phyloP scores from a whole-genome alignment of 1,140 invertebrate genomes.

The Amphibalanus amphitrite region DNA sequence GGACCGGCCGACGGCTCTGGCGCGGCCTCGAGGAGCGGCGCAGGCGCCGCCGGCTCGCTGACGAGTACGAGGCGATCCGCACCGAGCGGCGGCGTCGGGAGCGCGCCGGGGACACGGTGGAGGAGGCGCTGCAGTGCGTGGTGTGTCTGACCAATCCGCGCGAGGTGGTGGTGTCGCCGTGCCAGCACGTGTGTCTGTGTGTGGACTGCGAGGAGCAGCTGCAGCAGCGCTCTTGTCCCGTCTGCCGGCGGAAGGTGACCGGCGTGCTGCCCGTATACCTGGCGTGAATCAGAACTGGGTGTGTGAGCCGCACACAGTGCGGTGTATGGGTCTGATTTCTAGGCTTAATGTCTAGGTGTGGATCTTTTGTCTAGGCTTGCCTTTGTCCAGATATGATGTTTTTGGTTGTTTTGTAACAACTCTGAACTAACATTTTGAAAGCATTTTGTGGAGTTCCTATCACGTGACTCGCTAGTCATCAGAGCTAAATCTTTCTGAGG shows the following conservation, averaged over 20 bases:
- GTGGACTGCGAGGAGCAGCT: constrained; percentile 2
- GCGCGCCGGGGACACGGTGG: background rate
- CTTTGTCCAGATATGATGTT: too few relatives aligned
- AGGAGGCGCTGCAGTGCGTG: background rate
- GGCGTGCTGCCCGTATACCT: background rate
- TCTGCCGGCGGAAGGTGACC: background rate
- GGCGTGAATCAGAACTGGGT: background rate
- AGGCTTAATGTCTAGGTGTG: too few relatives aligned
- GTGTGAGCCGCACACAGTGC: too few relatives aligned
- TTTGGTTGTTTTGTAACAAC: too few relatives aligned
- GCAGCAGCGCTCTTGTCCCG: background rate
- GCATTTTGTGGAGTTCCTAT: too few relatives aligned
- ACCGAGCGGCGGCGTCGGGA: background rate
- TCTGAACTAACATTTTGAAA: too few relatives aligned
- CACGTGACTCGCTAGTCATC: too few relatives aligned
- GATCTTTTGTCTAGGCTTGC: too few relatives aligned
- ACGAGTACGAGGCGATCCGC: background rate
- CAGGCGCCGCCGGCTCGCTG: background rate
- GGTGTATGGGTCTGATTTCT: too few relatives aligned
- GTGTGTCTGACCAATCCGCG: constrained; percentile 1
- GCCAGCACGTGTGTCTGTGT: background rate
- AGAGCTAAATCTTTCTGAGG: too few relatives aligned
- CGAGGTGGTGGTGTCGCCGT: constrained; percentile 2
- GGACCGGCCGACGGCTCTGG: background rate
- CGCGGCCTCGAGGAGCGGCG: background rate